These are phyloP conservation scores for Brachionichthys hirsutus DNA, from an alignment of 2,113 vertebrate genomes.

Conservation along the genomic window DNA sequence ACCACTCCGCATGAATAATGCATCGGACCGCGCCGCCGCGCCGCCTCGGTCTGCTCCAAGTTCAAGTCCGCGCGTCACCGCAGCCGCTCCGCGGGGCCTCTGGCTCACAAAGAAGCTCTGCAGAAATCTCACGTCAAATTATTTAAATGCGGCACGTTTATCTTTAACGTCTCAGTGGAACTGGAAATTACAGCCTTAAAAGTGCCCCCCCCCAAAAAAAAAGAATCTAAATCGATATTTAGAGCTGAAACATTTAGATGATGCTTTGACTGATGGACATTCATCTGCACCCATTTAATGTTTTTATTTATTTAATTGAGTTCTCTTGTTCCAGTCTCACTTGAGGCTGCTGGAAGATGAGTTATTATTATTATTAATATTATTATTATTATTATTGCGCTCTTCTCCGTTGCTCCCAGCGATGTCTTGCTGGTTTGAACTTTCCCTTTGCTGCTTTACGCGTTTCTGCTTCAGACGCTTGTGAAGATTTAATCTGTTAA, in stretches of 20 bases:
- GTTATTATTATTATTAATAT: not conserved
- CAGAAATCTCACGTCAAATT: slow-evolving; percentile 10
- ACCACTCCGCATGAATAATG: slow-evolving; percentile 79
- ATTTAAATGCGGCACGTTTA: slow-evolving; percentile 4
- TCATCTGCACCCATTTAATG: not conserved
- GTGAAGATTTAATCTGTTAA: too few relatives aligned
- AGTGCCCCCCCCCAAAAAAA: slow-evolving; percentile 2
- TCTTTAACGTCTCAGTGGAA: not conserved
- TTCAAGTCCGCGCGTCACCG: slow-evolving; percentile 56
- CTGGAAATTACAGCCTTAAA: not conserved
- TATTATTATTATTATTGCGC: not conserved
- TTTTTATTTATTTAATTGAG: too few relatives aligned
- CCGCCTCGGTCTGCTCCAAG: slow-evolving; percentile 75
- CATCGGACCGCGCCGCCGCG: slow-evolving; percentile 73
- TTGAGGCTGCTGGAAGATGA: not conserved
- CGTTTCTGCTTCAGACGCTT: slow-evolving; percentile 56
- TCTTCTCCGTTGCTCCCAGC: not conserved
- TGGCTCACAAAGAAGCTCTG: slow-evolving; percentile 1
- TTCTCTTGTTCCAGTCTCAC: too few relatives aligned
- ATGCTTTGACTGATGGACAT: not conserved
- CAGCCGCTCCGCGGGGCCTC: slow-evolving; percentile 39
- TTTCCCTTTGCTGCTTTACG: slow-evolving; percentile 55
- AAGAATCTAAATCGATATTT: not conserved
- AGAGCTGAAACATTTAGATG: not conserved
- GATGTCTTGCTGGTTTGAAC: slow-evolving; percentile 35